Evolutionary conservation across 2,888 invertebrate species (phyloP).

Genomic region (Cylloceria caligata): DNA sequence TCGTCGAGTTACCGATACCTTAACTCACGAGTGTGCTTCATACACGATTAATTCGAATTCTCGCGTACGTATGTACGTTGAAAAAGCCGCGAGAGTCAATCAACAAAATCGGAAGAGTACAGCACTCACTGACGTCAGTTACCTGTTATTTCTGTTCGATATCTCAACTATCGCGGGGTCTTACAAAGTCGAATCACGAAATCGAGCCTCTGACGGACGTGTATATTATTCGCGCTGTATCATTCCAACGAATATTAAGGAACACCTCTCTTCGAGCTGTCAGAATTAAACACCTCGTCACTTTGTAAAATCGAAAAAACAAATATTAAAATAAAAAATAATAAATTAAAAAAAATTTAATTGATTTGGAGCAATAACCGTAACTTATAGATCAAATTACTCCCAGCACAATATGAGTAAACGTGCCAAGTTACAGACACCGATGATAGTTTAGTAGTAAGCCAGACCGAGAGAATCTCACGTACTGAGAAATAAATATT

Average conservation of each 20-base stretch:
- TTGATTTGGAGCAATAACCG: too few species aligned
- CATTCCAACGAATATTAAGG: not conserved
- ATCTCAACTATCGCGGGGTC: conserved; percentile 44
- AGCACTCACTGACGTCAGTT: conserved; percentile 51
- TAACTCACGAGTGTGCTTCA: conserved; percentile 37
- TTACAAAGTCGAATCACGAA: conserved; percentile 53
- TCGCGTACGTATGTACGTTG: conserved; percentile 22
- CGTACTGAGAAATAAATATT: not conserved
- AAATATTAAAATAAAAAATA: too few species aligned
- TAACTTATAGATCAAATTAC: too few species aligned
- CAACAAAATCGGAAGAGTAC: conserved; percentile 29
- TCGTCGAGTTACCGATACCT: conserved; percentile 40
- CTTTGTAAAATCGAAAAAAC: not conserved
- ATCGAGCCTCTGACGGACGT: conserved; percentile 14
- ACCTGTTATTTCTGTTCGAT: conserved; percentile 47
- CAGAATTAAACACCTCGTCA: conserved; percentile 20
- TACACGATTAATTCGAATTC: conserved; percentile 55
- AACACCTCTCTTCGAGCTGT: not conserved
- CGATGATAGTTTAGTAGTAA: not conserved
- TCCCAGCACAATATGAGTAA: too few species aligned
- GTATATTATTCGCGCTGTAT: conserved; percentile 12
- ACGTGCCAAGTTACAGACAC: too few species aligned
- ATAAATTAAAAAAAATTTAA: too few species aligned
- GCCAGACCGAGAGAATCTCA: not conserved
- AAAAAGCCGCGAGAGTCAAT: not conserved